Evolutionary conservation across 2,888 invertebrate genomes (phyloP).

Genomic region (Ecliptopera silaceata): DNA sequence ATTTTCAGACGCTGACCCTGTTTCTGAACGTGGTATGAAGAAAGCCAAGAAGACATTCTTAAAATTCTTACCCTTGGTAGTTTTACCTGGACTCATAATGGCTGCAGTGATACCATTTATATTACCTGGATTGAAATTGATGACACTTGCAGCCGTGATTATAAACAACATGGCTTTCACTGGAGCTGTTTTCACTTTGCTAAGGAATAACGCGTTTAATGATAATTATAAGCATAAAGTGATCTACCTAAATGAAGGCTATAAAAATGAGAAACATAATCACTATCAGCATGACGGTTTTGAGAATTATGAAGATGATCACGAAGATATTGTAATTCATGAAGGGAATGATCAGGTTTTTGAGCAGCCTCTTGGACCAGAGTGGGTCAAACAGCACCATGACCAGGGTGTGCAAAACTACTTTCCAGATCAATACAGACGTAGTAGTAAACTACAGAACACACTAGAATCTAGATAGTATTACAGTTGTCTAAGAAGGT

Average conservation of each 20-base stretch:
- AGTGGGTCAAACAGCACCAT: conserved; percentile 45
- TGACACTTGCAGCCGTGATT: conserved; percentile 83
- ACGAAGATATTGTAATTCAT: conserved; percentile 20
- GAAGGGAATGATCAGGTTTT: conserved; percentile 35
- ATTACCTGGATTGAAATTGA: conserved; percentile 86
- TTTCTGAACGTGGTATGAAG: conserved; percentile 60
- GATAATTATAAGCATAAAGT: conserved; percentile 81
- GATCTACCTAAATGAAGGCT: conserved; percentile 83
- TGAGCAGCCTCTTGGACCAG: conserved; percentile 37
- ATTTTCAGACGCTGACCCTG: conserved; percentile 48
- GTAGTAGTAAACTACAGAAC: conserved; percentile 13
- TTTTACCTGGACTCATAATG: conserved; percentile 85
- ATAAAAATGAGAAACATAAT: conserved; percentile 70
- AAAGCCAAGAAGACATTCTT: conserved; percentile 64
- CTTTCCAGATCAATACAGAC: conserved; percentile 15
- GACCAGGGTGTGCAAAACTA: conserved; percentile 16
- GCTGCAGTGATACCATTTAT: conserved; percentile 87
- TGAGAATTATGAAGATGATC: conserved; percentile 20
- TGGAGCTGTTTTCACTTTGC: conserved; percentile 82
- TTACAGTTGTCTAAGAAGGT: neutral
- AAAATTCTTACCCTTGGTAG: conserved; percentile 77
- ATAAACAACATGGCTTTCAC: conserved; percentile 87
- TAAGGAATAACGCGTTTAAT: conserved; percentile 83
- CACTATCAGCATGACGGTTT: conserved; percentile 31
- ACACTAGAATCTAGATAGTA: neutral